A percentile compares a stretch with the other conserved stretches of the same genome.
Evolutionary conservation across 2,113 vertebrate species (phyloP).

Genomic region (Pseudopodoces humilis): DNA sequence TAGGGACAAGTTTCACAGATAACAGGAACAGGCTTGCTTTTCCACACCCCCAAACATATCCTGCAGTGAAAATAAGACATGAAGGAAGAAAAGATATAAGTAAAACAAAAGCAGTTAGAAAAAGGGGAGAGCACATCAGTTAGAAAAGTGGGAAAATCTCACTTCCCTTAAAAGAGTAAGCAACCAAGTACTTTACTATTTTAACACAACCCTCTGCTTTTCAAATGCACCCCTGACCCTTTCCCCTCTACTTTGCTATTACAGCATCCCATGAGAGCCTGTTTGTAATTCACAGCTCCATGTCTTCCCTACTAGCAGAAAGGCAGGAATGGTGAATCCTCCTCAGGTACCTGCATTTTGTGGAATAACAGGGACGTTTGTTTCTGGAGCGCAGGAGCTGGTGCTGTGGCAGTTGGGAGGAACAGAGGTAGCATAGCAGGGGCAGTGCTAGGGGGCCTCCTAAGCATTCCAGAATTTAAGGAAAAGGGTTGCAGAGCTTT

Average conservation of each 20-base stretch:
- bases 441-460: not conserved
- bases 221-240: not conserved
- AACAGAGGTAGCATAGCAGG: not conserved
- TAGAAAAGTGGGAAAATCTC: not conserved
- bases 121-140: not conserved
- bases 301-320: not conserved
- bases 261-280: not conserved
- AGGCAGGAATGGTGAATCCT: not conserved
- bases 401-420: not conserved
- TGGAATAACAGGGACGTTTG: not conserved
- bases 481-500: not conserved
- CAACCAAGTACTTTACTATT: not conserved
- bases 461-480: not conserved
- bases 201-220: not conserved
- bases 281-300: not conserved
- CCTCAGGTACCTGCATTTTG: not conserved
- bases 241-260: not conserved
- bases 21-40: constrained; percentile 18
- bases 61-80: not conserved
- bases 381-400: not conserved
- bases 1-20: not conserved
- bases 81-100: not conserved
- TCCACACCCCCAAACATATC: not conserved
- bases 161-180: not conserved
- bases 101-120: not conserved